Evolutionary conservation across 2,113 vertebrate genomes (phyloP).

Genomic region (Lagenorhynchus albirostris): DNA sequence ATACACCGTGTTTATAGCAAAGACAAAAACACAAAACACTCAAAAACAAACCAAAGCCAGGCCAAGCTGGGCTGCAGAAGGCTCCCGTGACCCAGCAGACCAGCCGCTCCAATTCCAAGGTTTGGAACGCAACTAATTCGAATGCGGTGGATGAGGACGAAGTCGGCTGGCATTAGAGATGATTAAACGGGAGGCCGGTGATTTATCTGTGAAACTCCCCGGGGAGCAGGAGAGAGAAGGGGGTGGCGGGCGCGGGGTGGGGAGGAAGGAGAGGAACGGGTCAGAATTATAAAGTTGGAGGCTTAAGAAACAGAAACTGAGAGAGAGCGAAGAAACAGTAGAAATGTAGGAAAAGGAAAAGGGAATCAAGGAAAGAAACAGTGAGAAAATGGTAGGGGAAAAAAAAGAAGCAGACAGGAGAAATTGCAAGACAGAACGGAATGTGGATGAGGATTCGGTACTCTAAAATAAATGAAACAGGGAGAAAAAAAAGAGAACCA

Average conservation of each 20-base stretch:
- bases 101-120: too few relatives aligned
- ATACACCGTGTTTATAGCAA: background rate
- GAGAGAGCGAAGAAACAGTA: background rate
- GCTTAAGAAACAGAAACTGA: background rate
- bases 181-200: background rate
- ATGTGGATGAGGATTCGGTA: background rate
- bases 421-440: background rate
- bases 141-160: background rate
- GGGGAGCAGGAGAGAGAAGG: rapidly evolving
- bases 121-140: background rate
- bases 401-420: background rate
- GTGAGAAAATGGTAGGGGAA: too few relatives aligned
- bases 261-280: background rate
- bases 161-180: background rate
- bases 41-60: background rate
- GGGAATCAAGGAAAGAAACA: background rate
- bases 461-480: background rate
- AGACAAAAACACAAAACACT: background rate
- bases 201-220: background rate
- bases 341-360: background rate
- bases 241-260: background rate
- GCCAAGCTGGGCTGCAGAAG: background rate
- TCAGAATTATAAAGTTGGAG: background rate
- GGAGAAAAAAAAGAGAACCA: background rate
- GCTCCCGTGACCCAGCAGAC: rapidly evolving